Evolutionary conservation across 1,140 invertebrate genomes (phyloP), one percentile per base, ranked within the genome.

Genomic region (Charaxes varanes): DNA sequence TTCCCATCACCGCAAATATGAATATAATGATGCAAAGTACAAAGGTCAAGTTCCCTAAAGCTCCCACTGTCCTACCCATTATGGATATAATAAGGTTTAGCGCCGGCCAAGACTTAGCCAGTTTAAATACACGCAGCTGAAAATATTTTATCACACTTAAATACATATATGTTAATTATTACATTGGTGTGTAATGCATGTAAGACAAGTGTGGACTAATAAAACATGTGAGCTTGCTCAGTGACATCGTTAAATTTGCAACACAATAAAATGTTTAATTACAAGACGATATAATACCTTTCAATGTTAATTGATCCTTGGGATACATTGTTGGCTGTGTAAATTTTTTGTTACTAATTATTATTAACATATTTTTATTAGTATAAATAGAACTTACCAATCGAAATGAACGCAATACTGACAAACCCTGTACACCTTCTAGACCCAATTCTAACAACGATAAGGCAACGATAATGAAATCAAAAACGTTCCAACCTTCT

Each of bases 401-500:
- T 90, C 97, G 90, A 88, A 99, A 99, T 8, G 97, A 97, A 84
- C 97, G 89, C 56, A 99, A 92, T 31, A 99, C 97, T 47, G 97
- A 98, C 58, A 99, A 88, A 70, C 97, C 97, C 85, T 95, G 93
- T 52, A 98, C 94, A 47, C 94, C 94, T 85, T 96, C 95, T 26
- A 99, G 87, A 48, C 93, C 92, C 60, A 99, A 87, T 84, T 99
- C 97, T 52, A 98, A 84, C 40, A 99, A 86, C 50, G 97, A 99
- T 47, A 99, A 89, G 17, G 94, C 91, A 58, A 99, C 97, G 81
- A 99, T 99, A 62, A 99, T 94, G 78, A 98, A 97, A 87, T 99
- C 97, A 85, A 99, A 99, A 60, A 97, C 96, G 80, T 99, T 99
- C 97, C 97, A 99, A 37, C 96, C 95, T 83, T 98, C 97, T 90